Evolutionary conservation across 2,113 vertebrate genomes (phyloP).

Genomic region (Trematocara nigrifrons): DNA sequence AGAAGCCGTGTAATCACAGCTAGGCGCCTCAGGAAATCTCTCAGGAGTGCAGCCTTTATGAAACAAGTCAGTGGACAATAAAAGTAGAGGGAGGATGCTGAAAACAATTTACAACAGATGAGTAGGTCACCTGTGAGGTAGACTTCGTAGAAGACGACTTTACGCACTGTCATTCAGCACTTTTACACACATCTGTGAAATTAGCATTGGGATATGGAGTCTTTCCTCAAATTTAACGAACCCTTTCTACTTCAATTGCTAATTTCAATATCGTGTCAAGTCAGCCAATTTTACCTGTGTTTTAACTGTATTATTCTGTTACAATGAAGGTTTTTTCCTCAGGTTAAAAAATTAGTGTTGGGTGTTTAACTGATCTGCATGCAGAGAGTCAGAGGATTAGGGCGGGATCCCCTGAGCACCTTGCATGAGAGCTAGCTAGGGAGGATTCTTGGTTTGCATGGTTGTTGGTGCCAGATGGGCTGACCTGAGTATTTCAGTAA

Average conservation of each 20-base stretch:
- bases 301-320: not conserved
- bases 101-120: slow-evolving; percentile 13
- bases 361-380: not conserved
- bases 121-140: not conserved
- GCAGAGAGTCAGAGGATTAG: not conserved
- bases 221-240: not conserved
- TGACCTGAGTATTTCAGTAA: not conserved
- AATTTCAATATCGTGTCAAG: not conserved
- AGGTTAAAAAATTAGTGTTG: not conserved
- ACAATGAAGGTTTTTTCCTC: not conserved
- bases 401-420: not conserved
- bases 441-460: not conserved
- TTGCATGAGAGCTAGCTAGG: not conserved
- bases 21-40: slow-evolving; percentile 4
- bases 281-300: not conserved
- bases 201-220: not conserved
- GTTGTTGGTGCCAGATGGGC: not conserved
- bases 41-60: slow-evolving; percentile 18
- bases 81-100: not conserved
- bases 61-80: slow-evolving; percentile 45
- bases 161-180: not conserved
- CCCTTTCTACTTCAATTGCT: not conserved
- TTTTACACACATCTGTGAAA: not conserved
- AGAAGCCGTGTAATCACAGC: slow-evolving; percentile 42
- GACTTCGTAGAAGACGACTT: not conserved